phyloP scores from a whole-genome alignment of 2,113 vertebrate species.

The Cranoglanis bouderius region DNA sequence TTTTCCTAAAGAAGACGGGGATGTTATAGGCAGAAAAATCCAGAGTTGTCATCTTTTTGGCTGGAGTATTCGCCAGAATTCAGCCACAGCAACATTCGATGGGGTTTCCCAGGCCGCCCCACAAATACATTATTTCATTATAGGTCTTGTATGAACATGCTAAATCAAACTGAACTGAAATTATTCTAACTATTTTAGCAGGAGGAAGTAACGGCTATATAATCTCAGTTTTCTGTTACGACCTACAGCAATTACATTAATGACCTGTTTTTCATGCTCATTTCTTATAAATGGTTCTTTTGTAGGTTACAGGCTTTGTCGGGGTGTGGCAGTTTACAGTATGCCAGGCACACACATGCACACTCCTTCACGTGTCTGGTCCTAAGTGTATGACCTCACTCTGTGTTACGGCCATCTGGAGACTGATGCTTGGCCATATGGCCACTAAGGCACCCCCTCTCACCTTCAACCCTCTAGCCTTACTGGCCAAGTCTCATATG shows the following conservation, averaged over 20 bases:
- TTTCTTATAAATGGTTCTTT: not conserved
- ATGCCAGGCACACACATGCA: not conserved
- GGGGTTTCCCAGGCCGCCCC: not conserved
- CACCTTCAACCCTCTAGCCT: not conserved
- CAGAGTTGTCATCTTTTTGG: not conserved
- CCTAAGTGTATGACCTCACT: conserved; percentile 49
- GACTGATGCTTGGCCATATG: conserved; percentile 51
- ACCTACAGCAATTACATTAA: not conserved
- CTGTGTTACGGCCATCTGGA: conserved; percentile 53
- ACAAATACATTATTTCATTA: not conserved
- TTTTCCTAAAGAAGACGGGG: not conserved
- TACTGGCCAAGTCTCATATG: conserved; percentile 25
- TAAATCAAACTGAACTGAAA: not conserved
- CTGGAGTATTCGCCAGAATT: not conserved
- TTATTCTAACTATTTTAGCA: not conserved
- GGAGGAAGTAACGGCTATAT: not conserved
- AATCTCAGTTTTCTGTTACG: not conserved
- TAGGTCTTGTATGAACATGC: not conserved
- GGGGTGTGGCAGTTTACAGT: conserved; percentile 33
- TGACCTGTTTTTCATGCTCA: not conserved
- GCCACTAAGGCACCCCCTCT: conserved; percentile 24
- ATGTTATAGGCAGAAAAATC: not conserved
- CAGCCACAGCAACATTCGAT: not conserved
- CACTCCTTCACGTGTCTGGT: conserved; percentile 23
- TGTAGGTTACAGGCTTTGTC: conserved; percentile 5